Evolutionary conservation across 2,797 vertebrate species (phyloP).

Genomic region (Heliangelus exortis): DNA sequence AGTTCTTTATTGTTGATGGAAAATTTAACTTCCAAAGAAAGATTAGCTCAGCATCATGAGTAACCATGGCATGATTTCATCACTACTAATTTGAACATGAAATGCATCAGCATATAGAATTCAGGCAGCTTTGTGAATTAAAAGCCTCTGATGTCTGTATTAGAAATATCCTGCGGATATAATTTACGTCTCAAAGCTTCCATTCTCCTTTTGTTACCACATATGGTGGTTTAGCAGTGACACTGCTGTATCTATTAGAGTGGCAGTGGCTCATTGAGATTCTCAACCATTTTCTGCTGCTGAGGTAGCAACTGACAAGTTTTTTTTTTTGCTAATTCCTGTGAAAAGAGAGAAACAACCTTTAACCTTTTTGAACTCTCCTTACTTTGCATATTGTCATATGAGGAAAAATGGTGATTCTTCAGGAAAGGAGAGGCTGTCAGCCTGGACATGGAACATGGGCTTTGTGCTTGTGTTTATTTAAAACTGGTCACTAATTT

Average conservation of each 20-base stretch:
- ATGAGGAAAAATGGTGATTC: neutral
- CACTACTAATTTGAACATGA: constrained; percentile 74
- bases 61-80: constrained; percentile 72
- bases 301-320: neutral
- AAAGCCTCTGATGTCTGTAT: constrained; percentile 73
- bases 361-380: neutral
- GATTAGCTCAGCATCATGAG: constrained; percentile 66
- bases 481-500: neutral
- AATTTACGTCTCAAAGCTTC: constrained; percentile 68
- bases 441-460: neutral
- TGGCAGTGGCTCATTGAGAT: constrained; percentile 14
- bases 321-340: neutral
- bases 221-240: constrained; percentile 10
- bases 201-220: constrained; percentile 53
- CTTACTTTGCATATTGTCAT: neutral
- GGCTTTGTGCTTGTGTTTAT: neutral
- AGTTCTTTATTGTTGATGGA: constrained; percentile 72
- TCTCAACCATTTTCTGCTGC: constrained; percentile 13
- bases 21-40: constrained; percentile 72
- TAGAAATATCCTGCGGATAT: constrained; percentile 67
- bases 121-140: constrained; percentile 68
- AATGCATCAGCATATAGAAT: constrained; percentile 67
- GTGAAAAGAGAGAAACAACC: neutral
- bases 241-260: constrained; percentile 22
- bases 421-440: neutral